A percentile compares a stretch with the other conserved stretches of the same genome.
phyloP scores from a whole-genome alignment of 2,113 vertebrate genomes.

The Crypturellus undulatus region DNA sequence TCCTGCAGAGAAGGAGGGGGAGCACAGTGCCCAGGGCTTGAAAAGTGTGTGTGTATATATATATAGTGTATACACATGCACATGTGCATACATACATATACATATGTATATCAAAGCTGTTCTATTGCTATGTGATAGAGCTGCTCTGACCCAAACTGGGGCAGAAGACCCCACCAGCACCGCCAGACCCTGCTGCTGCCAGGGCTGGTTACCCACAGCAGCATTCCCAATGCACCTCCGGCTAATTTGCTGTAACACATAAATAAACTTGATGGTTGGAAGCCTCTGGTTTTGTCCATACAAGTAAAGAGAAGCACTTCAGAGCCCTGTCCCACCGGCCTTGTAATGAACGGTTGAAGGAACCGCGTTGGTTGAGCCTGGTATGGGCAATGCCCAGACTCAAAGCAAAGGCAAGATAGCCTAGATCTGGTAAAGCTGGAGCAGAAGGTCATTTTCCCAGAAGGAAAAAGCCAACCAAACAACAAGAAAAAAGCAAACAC shows the following conservation, averaged over 20 bases:
- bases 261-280: rapidly evolving
- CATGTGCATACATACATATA: no score
- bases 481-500: not conserved
- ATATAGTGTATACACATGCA: no score
- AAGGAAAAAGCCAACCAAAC: no score
- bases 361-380: not conserved
- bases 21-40: not conserved
- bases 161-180: not conserved
- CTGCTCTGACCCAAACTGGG: not conserved
- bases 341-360: not conserved
- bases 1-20: not conserved
- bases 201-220: not conserved
- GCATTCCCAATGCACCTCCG: not conserved
- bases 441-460: not conserved
- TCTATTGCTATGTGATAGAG: not conserved
- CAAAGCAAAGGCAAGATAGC: not conserved
- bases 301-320: not conserved
- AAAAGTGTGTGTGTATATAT: not conserved
- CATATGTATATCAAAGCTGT: not conserved
- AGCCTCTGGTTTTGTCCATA: not conserved
- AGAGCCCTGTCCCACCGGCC: not conserved
- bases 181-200: not conserved
- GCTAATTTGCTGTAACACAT: not conserved
- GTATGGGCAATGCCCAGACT: not conserved
- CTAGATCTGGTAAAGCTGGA: not conserved